These are phyloP conservation scores for Apomyelois bistriatella DNA, from an alignment of 2,888 invertebrate species.

Conservation along the genomic window DNA sequence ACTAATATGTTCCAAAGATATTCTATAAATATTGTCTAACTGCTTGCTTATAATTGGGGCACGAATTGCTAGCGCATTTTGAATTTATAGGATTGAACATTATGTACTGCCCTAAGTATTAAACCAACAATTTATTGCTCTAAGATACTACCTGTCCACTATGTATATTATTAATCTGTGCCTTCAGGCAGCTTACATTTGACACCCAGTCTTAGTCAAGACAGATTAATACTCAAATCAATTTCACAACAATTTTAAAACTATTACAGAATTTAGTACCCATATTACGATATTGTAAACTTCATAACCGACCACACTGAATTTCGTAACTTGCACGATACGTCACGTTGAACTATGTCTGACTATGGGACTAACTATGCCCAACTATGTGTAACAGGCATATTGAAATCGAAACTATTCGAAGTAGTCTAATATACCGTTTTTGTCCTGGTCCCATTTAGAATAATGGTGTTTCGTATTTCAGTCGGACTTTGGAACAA, in stretches of 20 bases:
- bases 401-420: slow-evolving; percentile 27
- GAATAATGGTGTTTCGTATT: not conserved
- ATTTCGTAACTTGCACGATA: slow-evolving; percentile 27
- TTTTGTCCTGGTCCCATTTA: slow-evolving; percentile 26
- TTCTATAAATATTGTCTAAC: too few species aligned
- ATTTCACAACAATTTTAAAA: not conserved
- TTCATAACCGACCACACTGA: slow-evolving; percentile 21
- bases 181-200: too few species aligned
- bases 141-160: too few species aligned
- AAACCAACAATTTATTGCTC: too few species aligned
- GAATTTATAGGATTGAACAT: too few species aligned
- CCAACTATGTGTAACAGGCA: slow-evolving; percentile 27
- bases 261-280: not conserved
- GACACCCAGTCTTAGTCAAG: too few species aligned
- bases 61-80: too few species aligned
- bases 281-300: slow-evolving; percentile 20
- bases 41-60: too few species aligned
- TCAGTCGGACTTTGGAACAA: not conserved
- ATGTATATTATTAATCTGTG: too few species aligned
- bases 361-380: slow-evolving; percentile 27
- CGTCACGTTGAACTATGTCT: slow-evolving; percentile 26
- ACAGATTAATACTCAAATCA: not conserved
- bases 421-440: slow-evolving; percentile 23
- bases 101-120: too few species aligned
- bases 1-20: too few species aligned